Conservation (phyloP, 2,797 vertebrate species). For the Sebastes cheni region DNA sequence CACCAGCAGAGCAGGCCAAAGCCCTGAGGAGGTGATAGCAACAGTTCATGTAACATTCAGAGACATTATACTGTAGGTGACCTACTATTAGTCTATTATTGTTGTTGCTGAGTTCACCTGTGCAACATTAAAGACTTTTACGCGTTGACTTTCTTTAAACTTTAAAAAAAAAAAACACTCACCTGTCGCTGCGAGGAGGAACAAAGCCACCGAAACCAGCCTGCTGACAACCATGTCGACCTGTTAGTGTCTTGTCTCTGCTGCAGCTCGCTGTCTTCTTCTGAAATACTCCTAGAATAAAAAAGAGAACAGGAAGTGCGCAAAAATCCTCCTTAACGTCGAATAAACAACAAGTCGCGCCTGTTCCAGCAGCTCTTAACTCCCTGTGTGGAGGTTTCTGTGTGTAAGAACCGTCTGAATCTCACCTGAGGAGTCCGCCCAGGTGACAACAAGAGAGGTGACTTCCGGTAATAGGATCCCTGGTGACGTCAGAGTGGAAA, state of each 20-base stretch:
- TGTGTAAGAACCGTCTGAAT: fast-evolving
- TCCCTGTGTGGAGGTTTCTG: neutral
- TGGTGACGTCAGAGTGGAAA: slow-evolving; percentile 3
- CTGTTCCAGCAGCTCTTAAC: neutral
- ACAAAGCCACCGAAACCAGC: slow-evolving; percentile 64
- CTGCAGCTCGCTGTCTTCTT: no score
- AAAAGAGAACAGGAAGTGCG: fast-evolving
- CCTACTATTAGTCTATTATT: fast-evolving
- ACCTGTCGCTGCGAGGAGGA: slow-evolving; percentile 67
- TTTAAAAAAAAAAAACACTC: neutral
- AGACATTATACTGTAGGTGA: fast-evolving
- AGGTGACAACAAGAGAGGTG: slow-evolving; percentile 1
- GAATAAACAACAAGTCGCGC: neutral
- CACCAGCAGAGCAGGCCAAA: neutral
- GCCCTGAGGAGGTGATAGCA: no score
- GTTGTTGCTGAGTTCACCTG: no score
- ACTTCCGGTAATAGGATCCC: slow-evolving; percentile 46
- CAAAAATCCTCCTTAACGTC: neutral
- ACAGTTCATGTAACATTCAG: neutral
- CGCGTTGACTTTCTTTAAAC: neutral
- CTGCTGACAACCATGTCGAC: slow-evolving; percentile 53
- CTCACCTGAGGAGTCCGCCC: slow-evolving; percentile 27
- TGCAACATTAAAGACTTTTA: fast-evolving
- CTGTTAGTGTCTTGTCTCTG: no score
- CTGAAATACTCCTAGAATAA: neutral